Evolutionary conservation across 1,140 invertebrate species (phyloP).

Genomic region (Coboldia fuscipes): DNA sequence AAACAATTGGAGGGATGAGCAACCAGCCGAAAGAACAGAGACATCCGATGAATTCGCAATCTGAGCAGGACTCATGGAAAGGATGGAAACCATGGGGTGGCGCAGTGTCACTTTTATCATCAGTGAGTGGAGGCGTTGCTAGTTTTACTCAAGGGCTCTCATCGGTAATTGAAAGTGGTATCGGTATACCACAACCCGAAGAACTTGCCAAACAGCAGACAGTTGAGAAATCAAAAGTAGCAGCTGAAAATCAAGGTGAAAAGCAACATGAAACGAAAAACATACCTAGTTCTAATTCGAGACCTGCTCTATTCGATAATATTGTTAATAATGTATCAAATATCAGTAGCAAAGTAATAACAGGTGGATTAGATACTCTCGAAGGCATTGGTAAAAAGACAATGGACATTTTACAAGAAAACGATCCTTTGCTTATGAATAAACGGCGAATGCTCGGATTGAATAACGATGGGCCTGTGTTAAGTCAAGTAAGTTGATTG

Average conservation of each 20-base stretch:
- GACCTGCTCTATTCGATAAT: constrained; percentile 27
- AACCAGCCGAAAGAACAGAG: constrained; percentile 7
- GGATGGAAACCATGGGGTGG: constrained; percentile 44
- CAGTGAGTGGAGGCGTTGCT: constrained; percentile 46
- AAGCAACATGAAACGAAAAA: constrained; percentile 4
- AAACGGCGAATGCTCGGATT: constrained; percentile 53
- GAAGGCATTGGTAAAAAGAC: constrained; percentile 86
- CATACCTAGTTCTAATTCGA: constrained; percentile 7
- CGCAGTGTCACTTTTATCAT: constrained; percentile 45
- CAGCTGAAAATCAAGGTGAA: constrained; percentile 4
- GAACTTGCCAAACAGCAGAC: constrained; percentile 35
- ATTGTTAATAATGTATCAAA: constrained; percentile 40
- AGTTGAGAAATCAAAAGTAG: not conserved
- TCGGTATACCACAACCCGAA: constrained; percentile 54
- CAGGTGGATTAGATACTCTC: constrained; percentile 66
- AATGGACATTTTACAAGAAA: constrained; percentile 76
- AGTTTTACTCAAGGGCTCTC: constrained; percentile 57
- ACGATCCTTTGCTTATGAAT: constrained; percentile 67
- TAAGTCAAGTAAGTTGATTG: constrained; percentile 25
- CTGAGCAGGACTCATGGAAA: constrained; percentile 8
- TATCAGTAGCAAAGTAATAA: constrained; percentile 55
- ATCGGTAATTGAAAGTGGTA: constrained; percentile 51
- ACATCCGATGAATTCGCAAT: constrained; percentile 7
- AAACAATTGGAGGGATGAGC: not conserved
- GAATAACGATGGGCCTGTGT: constrained; percentile 29